These are phyloP conservation scores for Eptatretus atami DNA, from an alignment of 2,797 vertebrate genomes.

Conservation along the genomic window DNA sequence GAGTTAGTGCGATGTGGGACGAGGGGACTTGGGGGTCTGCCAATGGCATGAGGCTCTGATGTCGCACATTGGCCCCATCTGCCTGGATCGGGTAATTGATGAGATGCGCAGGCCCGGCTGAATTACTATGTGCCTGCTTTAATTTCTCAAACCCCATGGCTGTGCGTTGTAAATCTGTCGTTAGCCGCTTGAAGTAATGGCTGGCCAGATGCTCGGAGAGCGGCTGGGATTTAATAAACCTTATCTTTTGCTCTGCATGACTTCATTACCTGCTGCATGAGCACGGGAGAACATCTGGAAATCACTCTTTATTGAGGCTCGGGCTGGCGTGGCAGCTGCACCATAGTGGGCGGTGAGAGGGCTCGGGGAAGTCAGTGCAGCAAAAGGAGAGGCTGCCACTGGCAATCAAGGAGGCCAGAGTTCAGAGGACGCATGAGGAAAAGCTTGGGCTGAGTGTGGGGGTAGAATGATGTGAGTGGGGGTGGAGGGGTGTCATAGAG, in stretches of 20 bases:
- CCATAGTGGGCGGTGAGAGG: background rate
- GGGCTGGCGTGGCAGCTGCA: background rate
- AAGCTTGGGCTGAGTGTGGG: too few relatives aligned
- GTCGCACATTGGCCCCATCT: background rate
- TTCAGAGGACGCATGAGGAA: too few relatives aligned
- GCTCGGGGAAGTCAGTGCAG: background rate
- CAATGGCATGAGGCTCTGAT: too few relatives aligned
- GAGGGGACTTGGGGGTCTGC: too few relatives aligned
- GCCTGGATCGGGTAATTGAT: slow-evolving; percentile 4
- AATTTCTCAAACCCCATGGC: slow-evolving; percentile 3
- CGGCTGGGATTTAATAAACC: slow-evolving; percentile 5
- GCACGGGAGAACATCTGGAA: slow-evolving; percentile 1
- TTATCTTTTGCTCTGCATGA: slow-evolving; percentile 5
- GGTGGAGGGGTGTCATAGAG: too few relatives aligned
- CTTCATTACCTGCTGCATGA: slow-evolving; percentile 5
- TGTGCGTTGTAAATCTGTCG: slow-evolving; percentile 4
- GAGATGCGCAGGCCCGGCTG: slow-evolving; percentile 4
- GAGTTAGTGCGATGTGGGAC: too few relatives aligned
- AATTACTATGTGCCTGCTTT: background rate
- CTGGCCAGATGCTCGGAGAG: slow-evolving; percentile 4
- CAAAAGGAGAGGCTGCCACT: too few relatives aligned
- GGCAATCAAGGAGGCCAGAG: too few relatives aligned
- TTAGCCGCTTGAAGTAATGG: slow-evolving; percentile 4
- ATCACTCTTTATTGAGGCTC: slow-evolving; percentile 4
- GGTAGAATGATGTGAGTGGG: too few relatives aligned